A percentile compares a stretch with the other conserved stretches of the same genome.
Conservation (phyloP, 2,113 vertebrate species). For the Pseudonaja textilis region DNA sequence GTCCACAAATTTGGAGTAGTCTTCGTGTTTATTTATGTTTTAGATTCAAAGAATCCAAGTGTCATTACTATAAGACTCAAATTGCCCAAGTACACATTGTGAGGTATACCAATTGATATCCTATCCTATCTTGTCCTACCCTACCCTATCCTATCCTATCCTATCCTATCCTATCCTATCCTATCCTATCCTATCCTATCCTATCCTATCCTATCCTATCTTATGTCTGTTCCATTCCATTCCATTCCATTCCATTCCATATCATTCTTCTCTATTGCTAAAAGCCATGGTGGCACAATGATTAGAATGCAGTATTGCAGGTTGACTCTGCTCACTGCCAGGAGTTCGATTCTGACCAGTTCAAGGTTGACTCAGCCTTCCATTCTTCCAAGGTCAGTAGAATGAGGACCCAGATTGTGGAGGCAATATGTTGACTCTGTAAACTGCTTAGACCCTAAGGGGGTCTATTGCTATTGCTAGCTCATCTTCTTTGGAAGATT, state of each 20-base stretch:
- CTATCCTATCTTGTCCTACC: background rate
- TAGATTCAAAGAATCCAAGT: background rate
- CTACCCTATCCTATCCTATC: no score
- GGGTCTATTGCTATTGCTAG: background rate
- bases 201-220: no score
- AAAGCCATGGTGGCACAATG: background rate
- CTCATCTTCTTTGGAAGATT: background rate
- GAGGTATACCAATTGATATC: background rate
- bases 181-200: no score
- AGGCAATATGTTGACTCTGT: background rate
- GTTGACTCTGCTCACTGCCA: background rate
- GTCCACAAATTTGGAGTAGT: background rate
- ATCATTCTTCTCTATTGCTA: no score
- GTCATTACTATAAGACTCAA: background rate
- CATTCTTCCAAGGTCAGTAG: background rate
- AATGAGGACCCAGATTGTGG: background rate
- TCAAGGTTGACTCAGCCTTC: background rate
- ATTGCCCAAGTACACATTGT: background rate
- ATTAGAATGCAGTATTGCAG: background rate
- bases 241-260: fast-evolving
- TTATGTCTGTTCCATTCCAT: fast-evolving
- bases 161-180: no score
- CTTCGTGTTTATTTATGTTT: background rate
- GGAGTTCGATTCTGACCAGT: background rate
- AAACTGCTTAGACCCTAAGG: background rate